Evolutionary conservation across 2,113 vertebrate genomes (phyloP).

Genomic region (Morone chrysops): DNA sequence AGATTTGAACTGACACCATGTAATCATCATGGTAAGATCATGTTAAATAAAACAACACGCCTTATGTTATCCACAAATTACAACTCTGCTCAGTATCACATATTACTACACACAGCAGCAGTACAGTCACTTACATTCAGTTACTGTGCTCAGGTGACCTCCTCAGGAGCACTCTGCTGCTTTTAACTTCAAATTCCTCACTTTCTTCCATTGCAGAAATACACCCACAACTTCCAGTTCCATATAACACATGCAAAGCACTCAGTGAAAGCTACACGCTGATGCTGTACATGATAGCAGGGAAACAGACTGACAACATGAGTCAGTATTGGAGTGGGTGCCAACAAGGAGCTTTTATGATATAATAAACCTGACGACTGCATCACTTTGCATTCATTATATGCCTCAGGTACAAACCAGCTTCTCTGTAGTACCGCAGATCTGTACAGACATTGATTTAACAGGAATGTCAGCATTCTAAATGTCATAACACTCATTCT

Average conservation of each 20-base stretch:
- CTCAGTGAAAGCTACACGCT: slow-evolving; percentile 23
- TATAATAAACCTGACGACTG: slow-evolving; percentile 60
- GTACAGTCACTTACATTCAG: no score
- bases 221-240: slow-evolving; percentile 46
- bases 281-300: slow-evolving; percentile 34
- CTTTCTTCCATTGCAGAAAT: slow-evolving; percentile 27
- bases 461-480: slow-evolving; percentile 19
- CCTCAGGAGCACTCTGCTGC: not conserved
- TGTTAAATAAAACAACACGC: slow-evolving; percentile 14
- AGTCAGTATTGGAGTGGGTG: slow-evolving; percentile 58
- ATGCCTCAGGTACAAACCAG: slow-evolving; percentile 28
- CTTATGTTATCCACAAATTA: slow-evolving; percentile 3
- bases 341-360: slow-evolving; percentile 62
- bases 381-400: slow-evolving; percentile 65
- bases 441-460: not conserved
- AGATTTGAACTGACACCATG: not conserved
- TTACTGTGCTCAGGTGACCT: slow-evolving; percentile 5
- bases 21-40: not conserved
- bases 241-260: slow-evolving; percentile 35
- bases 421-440: slow-evolving; percentile 24
- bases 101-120: not conserved
- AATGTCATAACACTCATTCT: slow-evolving; percentile 10
- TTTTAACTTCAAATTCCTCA: slow-evolving; percentile 14
- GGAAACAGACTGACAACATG: slow-evolving; percentile 39
- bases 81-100: slow-evolving; percentile 9